Evolutionary conservation across 2,797 vertebrate species (phyloP).

Genomic region (Rhinophrynus dorsalis): DNA sequence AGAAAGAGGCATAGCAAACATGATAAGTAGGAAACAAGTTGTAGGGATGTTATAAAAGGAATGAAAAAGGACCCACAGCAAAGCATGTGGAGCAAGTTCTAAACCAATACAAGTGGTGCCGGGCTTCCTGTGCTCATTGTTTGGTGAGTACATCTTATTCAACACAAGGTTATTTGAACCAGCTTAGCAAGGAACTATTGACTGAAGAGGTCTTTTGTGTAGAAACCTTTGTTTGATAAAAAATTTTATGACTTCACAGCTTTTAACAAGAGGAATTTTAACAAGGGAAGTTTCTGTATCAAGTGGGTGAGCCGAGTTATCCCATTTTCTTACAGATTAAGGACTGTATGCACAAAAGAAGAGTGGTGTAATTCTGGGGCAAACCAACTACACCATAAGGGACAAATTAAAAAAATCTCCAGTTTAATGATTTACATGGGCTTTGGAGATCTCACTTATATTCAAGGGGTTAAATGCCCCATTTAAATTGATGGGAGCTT

Average conservation of each 20-base stretch:
- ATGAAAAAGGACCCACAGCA: slow-evolving; percentile 35
- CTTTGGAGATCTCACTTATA: too few relatives aligned
- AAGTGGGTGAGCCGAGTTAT: slow-evolving; percentile 38
- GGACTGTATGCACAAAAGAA: too few relatives aligned
- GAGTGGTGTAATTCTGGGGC: too few relatives aligned
- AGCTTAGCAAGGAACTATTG: slow-evolving; percentile 41
- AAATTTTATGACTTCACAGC: slow-evolving; percentile 55
- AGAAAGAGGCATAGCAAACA: slow-evolving; percentile 20
- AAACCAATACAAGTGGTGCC: slow-evolving; percentile 48
- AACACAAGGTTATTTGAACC: slow-evolving; percentile 51
- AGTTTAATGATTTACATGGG: neutral
- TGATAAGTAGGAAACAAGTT: slow-evolving; percentile 26
- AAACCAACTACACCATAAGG: too few relatives aligned
- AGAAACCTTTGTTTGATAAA: slow-evolving; percentile 53
- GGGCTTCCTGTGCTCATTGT: slow-evolving; percentile 32
- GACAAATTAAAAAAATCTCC: too few relatives aligned
- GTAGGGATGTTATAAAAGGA: slow-evolving; percentile 19
- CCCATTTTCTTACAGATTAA: slow-evolving; percentile 40
- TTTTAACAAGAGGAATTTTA: slow-evolving; percentile 59
- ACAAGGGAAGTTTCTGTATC: slow-evolving; percentile 54
- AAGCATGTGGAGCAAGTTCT: slow-evolving; percentile 39
- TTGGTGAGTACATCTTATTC: slow-evolving; percentile 42
- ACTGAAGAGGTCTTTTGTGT: slow-evolving; percentile 53
- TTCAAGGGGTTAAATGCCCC: too few relatives aligned
- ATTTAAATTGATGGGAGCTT: too few relatives aligned